A percentile compares a stretch with the other conserved stretches of the same genome.
Evolutionary conservation across 2,113 vertebrate species (phyloP).

Genomic region (Nesoenas mayeri): DNA sequence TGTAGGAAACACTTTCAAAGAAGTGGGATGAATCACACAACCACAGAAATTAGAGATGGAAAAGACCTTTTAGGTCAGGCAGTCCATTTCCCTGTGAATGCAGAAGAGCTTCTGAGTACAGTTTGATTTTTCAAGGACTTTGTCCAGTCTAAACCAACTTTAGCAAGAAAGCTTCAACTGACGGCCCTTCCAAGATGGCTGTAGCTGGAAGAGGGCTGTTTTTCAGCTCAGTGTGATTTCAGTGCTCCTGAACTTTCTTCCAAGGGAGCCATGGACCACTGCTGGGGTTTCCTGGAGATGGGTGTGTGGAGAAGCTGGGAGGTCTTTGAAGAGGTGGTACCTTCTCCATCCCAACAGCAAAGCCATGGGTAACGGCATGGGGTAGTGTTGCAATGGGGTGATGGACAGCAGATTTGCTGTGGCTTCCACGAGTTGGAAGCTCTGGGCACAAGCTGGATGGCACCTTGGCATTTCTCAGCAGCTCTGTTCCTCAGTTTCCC

Average conservation of each 20-base stretch:
- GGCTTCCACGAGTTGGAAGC: background rate
- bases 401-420: background rate
- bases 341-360: no score
- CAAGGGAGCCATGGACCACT: background rate
- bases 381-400: rapidly evolving
- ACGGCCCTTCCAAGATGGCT: background rate
- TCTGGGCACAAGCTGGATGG: background rate
- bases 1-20: constrained; percentile 46
- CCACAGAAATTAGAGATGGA: constrained; percentile 61
- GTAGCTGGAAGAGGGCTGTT: background rate
- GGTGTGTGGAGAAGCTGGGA: rapidly evolving
- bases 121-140: constrained; percentile 21
- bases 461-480: background rate
- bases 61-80: constrained; percentile 52
- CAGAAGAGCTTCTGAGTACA: constrained; percentile 9
- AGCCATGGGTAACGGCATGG: no score
- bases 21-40: constrained; percentile 44
- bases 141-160: constrained; percentile 8
- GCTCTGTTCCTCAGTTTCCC: background rate
- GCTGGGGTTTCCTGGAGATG: background rate
- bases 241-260: background rate
- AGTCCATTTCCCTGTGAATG: constrained; percentile 32
- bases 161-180: background rate
- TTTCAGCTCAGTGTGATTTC: background rate
- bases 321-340: no score